Evolutionary conservation across 2,797 vertebrate species (phyloP), one percentile per base, ranked within the genome.

Genomic region (Psittacula echo): DNA sequence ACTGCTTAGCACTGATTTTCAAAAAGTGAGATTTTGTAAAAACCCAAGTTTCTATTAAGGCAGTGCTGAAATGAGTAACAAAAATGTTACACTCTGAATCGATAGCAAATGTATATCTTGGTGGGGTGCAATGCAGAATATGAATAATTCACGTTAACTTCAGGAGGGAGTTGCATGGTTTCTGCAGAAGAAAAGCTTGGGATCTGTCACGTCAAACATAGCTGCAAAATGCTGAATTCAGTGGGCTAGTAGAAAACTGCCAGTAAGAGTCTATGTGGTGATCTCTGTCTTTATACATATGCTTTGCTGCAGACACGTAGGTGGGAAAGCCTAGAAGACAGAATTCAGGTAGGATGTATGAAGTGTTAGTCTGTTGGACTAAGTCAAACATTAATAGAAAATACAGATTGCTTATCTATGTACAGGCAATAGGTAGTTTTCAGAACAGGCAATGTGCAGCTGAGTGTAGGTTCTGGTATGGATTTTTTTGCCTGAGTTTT

Each of bases 271-370:
- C 89, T 94, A 11, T 92, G 50, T 86, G 74, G 34, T 90, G 89
- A 92, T 93, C 95, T 89, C 73, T 96, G 90, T 92, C 90, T 89
- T 87, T 56, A 85, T 93, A 10, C 94, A 94, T 95, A 96, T 94
- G 95, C 81, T 94, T 93, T 17, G 16, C 85, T 93, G 92, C 80
- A 95, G 95, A 93, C 94, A 94, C 29, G 91, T 87, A 95, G 95
- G 95, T 93, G 94, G 94, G 90, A 76, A 85, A 96, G 93, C 95
- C 81, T 96, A 84, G 85, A 95, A 96, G 93, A 95, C 94, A 96
- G 96, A 96, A 96, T 94, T 96, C 93, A 96, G 95, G 95, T 97
- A 94, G 95, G 93, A 94, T 93, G 94, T 94, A 92, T 88, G 93
- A 94, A 94, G 94, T 82, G 91, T 91, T 96, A 95, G 91, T 90